A percentile compares a stretch with the other conserved stretches of the same genome.
Conservation (phyloP, 2,113 vertebrate species). For the Tetraodon nigroviridis region DNA sequence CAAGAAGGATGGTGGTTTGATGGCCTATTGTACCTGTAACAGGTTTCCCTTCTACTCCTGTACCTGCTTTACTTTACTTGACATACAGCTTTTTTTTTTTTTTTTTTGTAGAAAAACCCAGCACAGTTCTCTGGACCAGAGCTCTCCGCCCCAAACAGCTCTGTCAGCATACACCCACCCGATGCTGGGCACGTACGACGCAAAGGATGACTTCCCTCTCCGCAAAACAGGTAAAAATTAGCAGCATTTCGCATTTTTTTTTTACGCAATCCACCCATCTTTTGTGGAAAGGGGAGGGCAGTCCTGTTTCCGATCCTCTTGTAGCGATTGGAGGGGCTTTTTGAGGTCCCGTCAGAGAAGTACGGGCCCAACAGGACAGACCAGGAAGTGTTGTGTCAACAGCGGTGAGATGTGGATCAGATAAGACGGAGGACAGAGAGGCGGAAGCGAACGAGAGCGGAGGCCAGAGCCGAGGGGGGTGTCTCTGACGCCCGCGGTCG, state of each 20-base stretch:
- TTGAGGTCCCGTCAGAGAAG: too few relatives aligned
- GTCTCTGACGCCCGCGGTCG: conserved; percentile 23
- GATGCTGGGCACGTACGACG: conserved; percentile 90
- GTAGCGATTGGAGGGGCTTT: too few relatives aligned
- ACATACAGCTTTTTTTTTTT: conserved; percentile 1
- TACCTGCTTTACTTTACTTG: not conserved
- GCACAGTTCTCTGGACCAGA: conserved; percentile 97
- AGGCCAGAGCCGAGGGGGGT: conserved; percentile 1
- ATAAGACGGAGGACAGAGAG: conserved; percentile 23
- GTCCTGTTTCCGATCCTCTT: too few relatives aligned
- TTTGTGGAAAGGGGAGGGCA: not conserved
- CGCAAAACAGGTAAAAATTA: conserved; percentile 87
- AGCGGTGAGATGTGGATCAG: conserved; percentile 19
- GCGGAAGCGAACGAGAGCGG: conserved; percentile 49
- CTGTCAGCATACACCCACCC: conserved; percentile 89
- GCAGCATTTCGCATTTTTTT: not conserved
- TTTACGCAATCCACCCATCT: not conserved
- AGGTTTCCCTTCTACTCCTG: not conserved
- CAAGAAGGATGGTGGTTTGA: too few relatives aligned
- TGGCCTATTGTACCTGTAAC: too few relatives aligned
- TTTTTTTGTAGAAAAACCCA: conserved; percentile 85
- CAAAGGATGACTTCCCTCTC: conserved; percentile 96
- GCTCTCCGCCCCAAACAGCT: conserved; percentile 90
- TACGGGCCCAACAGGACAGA: too few relatives aligned
- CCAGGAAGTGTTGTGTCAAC: conserved; percentile 30